Conservation (phyloP, 2,113 vertebrate species). For the Todiramphus saurophagus region DNA sequence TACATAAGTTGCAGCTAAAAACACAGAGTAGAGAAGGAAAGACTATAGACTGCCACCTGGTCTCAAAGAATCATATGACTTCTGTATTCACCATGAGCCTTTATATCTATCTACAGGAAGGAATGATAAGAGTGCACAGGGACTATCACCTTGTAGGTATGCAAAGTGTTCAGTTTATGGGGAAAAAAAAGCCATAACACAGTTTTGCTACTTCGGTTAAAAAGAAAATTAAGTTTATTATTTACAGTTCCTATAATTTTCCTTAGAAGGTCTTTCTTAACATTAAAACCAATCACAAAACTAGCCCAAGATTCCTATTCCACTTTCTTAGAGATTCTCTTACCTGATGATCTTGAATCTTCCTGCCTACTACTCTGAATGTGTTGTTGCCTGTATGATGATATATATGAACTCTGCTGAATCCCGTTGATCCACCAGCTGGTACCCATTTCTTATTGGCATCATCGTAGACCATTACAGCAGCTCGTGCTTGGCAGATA, state of each 20-base stretch:
- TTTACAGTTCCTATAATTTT: neutral
- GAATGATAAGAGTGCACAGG: neutral
- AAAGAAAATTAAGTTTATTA: neutral
- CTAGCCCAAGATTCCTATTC: neutral
- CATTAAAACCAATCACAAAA: neutral
- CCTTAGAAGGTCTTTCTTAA: neutral
- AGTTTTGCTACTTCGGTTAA: neutral
- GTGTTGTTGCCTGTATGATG: constrained; percentile 99
- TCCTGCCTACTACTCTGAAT: constrained; percentile 96
- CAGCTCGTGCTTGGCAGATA: constrained; percentile 98
- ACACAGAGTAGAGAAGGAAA: neutral
- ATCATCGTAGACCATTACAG: constrained; percentile 98
- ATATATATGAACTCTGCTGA: constrained; percentile 98
- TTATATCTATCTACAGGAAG: neutral
- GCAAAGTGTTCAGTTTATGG: neutral
- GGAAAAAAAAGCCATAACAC: neutral
- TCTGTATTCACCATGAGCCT: neutral
- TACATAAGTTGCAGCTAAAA: neutral
- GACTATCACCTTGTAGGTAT: neutral
- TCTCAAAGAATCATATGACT: neutral
- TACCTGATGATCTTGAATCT: constrained; percentile 99
- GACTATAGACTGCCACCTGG: neutral
- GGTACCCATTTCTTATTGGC: constrained; percentile 99
- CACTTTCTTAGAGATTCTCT: neutral
- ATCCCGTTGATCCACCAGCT: constrained; percentile 94